A percentile compares a stretch with the other conserved stretches of the same genome.
phyloP scores from a whole-genome alignment of 2,113 vertebrate genomes.

The Cyphotilapia sp. region DNA sequence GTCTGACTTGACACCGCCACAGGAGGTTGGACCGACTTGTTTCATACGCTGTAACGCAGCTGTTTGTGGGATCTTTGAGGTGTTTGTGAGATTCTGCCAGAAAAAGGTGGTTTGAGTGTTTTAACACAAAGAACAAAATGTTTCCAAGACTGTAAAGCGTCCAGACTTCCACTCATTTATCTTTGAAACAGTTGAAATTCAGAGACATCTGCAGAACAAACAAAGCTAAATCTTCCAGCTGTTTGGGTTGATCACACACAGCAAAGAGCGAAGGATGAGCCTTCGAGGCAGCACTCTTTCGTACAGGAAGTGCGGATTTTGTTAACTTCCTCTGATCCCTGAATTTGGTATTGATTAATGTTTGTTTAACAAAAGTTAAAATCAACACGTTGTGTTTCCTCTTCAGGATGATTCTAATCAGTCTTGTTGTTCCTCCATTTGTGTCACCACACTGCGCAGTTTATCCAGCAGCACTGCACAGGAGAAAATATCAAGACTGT shows the following conservation, averaged over 20 bases:
- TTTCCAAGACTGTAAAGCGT: not conserved
- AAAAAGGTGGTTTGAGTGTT: not conserved
- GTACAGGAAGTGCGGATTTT: not conserved
- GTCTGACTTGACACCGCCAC: fast-evolving
- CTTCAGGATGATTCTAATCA: not conserved
- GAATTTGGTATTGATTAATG: not conserved
- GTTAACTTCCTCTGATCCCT: not conserved
- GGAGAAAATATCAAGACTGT: not conserved
- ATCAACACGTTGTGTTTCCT: not conserved
- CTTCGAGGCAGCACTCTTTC: not conserved
- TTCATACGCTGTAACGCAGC: not conserved
- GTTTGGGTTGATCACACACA: not conserved
- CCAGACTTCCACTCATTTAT: not conserved
- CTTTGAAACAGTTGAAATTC: not conserved
- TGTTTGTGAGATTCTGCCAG: not conserved
- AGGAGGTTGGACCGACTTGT: not conserved
- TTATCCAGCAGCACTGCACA: slow-evolving; percentile 63
- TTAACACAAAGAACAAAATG: not conserved
- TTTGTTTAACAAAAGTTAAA: not conserved
- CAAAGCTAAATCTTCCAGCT: not conserved
- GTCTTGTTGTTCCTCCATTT: slow-evolving; percentile 32
- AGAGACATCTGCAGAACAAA: not conserved
- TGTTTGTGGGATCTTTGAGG: not conserved
- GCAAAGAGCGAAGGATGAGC: not conserved
- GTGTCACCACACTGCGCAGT: slow-evolving; percentile 37